These are phyloP conservation scores for Cyprinus carpio DNA, from an alignment of 2,113 vertebrate species.

Conservation along the genomic window DNA sequence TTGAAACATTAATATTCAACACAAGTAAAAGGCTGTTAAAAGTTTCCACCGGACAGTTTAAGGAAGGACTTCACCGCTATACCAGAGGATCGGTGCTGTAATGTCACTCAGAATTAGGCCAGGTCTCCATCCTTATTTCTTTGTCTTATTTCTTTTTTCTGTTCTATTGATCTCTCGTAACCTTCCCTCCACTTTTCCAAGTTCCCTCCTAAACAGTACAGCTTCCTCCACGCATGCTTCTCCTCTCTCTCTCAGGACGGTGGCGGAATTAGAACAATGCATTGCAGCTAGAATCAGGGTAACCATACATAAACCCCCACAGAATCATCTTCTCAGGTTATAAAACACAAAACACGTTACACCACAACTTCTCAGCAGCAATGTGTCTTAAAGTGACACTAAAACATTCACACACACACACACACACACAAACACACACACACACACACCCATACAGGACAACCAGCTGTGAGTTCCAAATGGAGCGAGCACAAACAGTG, in stretches of 20 bases:
- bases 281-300: conserved; percentile 45
- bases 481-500: conserved; percentile 27
- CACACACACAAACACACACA: conserved; percentile 8
- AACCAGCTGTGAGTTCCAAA: conserved; percentile 54
- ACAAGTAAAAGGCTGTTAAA: conserved; percentile 12
- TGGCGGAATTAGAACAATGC: conserved; percentile 53
- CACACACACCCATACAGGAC: conserved; percentile 32
- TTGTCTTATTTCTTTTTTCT: conserved; percentile 39
- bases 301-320: conserved; percentile 36
- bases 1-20: conserved; percentile 12
- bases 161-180: conserved; percentile 36
- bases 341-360: conserved; percentile 2
- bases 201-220: conserved; percentile 41
- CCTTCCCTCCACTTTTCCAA: conserved; percentile 19
- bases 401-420: conserved; percentile 12
- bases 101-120: conserved; percentile 40
- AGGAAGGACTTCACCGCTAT: conserved; percentile 23
- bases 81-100: not conserved
- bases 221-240: conserved; percentile 28
- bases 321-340: conserved; percentile 13
- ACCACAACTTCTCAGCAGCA: conserved; percentile 7
- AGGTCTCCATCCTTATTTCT: conserved; percentile 37
- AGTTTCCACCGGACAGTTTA: not conserved
- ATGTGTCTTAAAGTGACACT: not conserved
- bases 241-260: conserved; percentile 51